Percentiles rank a stretch among this genome's conserved stretches.
Evolutionary conservation across 2,797 vertebrate species (phyloP).

Genomic region (Benthosema pterotum): DNA sequence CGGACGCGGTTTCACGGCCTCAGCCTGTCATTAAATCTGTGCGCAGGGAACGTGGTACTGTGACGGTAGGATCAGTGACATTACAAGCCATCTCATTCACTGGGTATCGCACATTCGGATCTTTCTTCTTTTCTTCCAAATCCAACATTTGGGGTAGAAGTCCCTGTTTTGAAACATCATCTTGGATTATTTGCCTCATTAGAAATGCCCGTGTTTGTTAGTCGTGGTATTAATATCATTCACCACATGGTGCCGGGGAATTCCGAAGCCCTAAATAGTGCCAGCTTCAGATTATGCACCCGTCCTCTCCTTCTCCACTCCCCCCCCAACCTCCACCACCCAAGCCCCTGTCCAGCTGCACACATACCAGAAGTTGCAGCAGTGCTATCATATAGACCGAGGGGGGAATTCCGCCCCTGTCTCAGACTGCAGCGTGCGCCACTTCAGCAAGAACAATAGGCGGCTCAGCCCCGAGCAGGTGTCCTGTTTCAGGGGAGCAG

Average conservation of each 20-base stretch:
- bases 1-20: too few species aligned
- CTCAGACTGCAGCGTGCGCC: constrained; percentile 76
- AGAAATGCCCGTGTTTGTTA: constrained; percentile 75
- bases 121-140: constrained; percentile 16
- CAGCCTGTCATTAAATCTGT: too few species aligned
- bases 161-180: constrained; percentile 36
- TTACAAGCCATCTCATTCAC: neutral
- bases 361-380: constrained; percentile 82
- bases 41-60: too few species aligned
- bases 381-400: constrained; percentile 80
- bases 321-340: constrained; percentile 56
- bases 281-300: constrained; percentile 79
- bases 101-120: neutral
- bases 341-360: constrained; percentile 83
- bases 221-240: constrained; percentile 80
- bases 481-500: constrained; percentile 79
- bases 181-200: constrained; percentile 71
- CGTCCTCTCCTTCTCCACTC: constrained; percentile 56
- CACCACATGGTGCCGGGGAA: constrained; percentile 83
- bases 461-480: constrained; percentile 69
- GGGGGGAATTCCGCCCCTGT: constrained; percentile 89
- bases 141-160: neutral
- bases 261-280: constrained; percentile 85
- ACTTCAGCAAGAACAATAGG: constrained; percentile 79
- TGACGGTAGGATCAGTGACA: too few species aligned